A percentile compares a stretch with the other conserved stretches of the same genome.
Evolutionary conservation across 2,113 vertebrate species (phyloP).

Genomic region (Pseudorectes ferrugineus): DNA sequence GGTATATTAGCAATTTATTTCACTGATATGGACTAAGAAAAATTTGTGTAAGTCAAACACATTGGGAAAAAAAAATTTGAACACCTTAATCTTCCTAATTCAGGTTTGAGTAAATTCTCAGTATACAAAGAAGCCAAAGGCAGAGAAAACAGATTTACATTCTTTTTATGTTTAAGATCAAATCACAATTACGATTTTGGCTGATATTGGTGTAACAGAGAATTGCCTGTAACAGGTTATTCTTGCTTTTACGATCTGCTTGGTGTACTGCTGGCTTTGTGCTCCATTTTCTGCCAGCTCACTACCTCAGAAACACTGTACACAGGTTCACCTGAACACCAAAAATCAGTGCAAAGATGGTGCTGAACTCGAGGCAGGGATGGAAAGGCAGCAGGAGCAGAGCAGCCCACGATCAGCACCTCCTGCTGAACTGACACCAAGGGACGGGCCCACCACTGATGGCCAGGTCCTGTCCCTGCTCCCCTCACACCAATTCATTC

Average conservation of each 20-base stretch:
- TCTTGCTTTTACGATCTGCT: background rate
- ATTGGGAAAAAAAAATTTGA: background rate
- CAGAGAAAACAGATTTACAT: background rate
- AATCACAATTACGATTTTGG: background rate
- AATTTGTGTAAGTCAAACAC: background rate
- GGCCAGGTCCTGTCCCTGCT: background rate
- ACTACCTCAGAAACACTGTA: background rate
- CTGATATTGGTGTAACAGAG: background rate
- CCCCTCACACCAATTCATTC: background rate
- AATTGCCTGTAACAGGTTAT: background rate
- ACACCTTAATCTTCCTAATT: background rate
- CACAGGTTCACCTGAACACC: background rate
- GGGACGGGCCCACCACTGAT: background rate
- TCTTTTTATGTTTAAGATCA: background rate
- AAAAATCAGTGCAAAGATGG: background rate
- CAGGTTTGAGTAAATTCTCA: background rate
- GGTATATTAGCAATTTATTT: background rate
- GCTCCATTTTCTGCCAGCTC: background rate
- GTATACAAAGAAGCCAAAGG: background rate
- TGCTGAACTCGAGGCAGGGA: background rate
- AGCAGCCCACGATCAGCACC: background rate
- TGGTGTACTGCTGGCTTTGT: background rate
- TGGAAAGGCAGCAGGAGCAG: background rate
- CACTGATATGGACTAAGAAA: background rate
- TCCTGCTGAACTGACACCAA: background rate